Base-by-base conservation (phyloP, 2,113 vertebrate species). In the Melanerpes aurifrons region DNA sequence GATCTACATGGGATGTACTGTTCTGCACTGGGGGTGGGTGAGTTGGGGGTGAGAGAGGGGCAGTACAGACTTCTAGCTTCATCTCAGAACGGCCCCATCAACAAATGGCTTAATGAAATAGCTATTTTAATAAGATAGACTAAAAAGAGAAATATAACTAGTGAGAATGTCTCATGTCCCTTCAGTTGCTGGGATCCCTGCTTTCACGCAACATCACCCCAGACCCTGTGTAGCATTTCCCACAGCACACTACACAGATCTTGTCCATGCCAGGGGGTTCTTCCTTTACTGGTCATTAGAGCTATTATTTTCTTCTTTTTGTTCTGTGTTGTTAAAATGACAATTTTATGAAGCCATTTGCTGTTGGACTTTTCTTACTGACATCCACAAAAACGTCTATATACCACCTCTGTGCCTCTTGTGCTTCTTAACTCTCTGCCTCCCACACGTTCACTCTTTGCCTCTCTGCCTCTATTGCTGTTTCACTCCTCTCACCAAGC, bases 361-460 rank as follows among this genome's bases (percentile, higher is more conserved):
- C 70, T 88, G 35, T 78, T 3, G 1, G 28, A 47, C 12, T 7
- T 83, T 48, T 92, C 45, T 43, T 85, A 25, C 1, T 29, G 57
- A 89, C 21, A 75, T 59, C 13, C 12, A 25, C 15, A 3, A n/a
- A 53, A 71, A 48, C 72, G 8, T 3, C 10, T 9, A 1, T 40
- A 19, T 0, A 9, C 32, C 57, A 6, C 47, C 35, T 25, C 29
- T 48, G 50, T 83, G 40, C 20, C 24, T 92, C 19, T 37, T 5
- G 1, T 1, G 2, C 5, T 3, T 57, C n/a, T 61, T 70, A 7
- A 32, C 8, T 26, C 26, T 47, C 37, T 72, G 67, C 19, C 5
- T 66, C 47, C 43, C 13, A 17, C 24, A 19, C 1, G 1, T 14
- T 66, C 0, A 1, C 11, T 15, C 5, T 35, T 47, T 79, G 29